These are phyloP conservation scores for Polydrusus pterygomalis DNA, from an alignment of 2,888 invertebrate species.

Conservation along the genomic window DNA sequence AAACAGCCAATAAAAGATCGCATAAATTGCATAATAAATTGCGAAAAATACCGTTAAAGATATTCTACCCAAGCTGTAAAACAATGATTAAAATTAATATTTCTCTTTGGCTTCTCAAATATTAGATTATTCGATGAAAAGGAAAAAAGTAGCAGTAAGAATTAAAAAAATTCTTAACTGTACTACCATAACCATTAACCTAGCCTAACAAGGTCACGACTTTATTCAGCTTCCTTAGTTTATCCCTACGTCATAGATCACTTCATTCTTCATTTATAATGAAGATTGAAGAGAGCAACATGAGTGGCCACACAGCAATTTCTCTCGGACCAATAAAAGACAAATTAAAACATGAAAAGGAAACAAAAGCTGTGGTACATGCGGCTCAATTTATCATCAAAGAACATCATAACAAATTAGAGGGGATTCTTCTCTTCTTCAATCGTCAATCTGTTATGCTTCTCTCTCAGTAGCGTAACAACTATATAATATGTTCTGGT, in stretches of 20 bases:
- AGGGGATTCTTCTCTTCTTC: constrained; percentile 21
- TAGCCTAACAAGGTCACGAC: constrained; percentile 32
- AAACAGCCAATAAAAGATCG: constrained; percentile 1
- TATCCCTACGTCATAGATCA: constrained; percentile 43
- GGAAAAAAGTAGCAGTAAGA: too few relatives aligned
- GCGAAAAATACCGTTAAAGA: too few relatives aligned
- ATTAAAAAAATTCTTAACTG: too few relatives aligned
- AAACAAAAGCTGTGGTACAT: constrained; percentile 26
- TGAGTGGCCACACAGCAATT: constrained; percentile 25
- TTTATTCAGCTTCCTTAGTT: constrained; percentile 31
- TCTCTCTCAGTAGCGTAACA: not conserved
- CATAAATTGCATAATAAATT: not conserved
- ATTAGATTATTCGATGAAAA: too few relatives aligned
- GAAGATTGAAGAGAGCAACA: constrained; percentile 39
- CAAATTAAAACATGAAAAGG: constrained; percentile 21
- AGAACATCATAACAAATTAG: constrained; percentile 34
- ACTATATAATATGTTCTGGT: not conserved
- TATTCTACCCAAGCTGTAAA: too few relatives aligned
- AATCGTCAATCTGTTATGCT: constrained; percentile 5
- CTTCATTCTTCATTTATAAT: constrained; percentile 44
- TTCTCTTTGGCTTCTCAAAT: too few relatives aligned
- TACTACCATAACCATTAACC: not conserved
- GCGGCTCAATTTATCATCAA: constrained; percentile 29
- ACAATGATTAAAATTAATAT: too few relatives aligned
- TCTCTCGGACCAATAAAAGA: constrained; percentile 10